phyloP scores from a whole-genome alignment of 2,113 vertebrate genomes.

The Tyto alba region DNA sequence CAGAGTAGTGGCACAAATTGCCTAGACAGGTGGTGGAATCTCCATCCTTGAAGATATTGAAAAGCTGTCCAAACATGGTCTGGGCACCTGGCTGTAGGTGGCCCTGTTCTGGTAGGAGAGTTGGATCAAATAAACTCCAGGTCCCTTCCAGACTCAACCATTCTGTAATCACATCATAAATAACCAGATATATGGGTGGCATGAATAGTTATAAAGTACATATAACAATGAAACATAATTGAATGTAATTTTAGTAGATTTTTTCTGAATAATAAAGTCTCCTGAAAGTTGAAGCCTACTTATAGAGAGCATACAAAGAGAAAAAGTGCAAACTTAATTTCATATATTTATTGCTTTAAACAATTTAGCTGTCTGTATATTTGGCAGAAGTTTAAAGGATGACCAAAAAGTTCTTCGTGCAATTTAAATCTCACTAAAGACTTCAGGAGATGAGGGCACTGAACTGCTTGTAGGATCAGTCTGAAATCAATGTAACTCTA shows the following conservation, averaged over 20 bases:
- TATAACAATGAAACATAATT: neutral
- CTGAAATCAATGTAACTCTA: neutral
- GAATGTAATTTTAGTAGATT: neutral
- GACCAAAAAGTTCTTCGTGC: neutral
- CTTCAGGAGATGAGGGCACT: neutral
- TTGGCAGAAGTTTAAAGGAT: neutral
- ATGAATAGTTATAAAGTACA: neutral
- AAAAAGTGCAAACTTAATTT: neutral
- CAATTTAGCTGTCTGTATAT: neutral
- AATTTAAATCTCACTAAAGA: neutral
- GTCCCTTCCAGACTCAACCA: neutral
- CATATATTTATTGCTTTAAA: neutral
- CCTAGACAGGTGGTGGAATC: neutral
- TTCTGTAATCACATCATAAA: neutral
- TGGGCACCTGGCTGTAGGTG: neutral
- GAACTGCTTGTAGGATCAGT: neutral
- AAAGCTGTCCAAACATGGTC: neutral
- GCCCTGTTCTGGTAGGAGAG: neutral
- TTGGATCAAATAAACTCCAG: neutral
- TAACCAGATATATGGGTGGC: neutral
- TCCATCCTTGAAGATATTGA: neutral
- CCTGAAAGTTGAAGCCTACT: neutral
- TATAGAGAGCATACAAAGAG: neutral
- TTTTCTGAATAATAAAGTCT: neutral
- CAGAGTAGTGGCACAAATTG: neutral